Conservation (phyloP, 2,888 invertebrate genomes). For the Drosophila mettleri region DNA sequence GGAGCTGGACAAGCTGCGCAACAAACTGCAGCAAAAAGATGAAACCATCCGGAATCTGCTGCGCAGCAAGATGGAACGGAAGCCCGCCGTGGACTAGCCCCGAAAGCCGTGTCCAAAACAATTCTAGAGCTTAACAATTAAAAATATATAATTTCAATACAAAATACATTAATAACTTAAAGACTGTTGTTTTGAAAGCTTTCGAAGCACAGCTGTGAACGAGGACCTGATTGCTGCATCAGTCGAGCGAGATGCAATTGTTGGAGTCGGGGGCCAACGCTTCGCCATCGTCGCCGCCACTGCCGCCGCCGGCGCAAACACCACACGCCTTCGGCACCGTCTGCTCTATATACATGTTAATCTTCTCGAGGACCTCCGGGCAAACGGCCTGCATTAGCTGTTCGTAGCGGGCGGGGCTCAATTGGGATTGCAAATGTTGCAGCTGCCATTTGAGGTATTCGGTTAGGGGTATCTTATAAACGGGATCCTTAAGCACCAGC, state of each 20-base stretch:
- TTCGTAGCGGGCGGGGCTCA: conserved; percentile 92
- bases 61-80: conserved; percentile 65
- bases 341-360: conserved; percentile 84
- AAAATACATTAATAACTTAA: conserved; percentile 79
- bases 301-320: conserved; percentile 61
- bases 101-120: neutral
- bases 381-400: conserved; percentile 90
- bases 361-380: conserved; percentile 89
- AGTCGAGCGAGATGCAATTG: conserved; percentile 35
- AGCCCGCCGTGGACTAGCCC: conserved; percentile 62
- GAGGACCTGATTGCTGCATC: conserved; percentile 31
- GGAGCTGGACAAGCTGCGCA: conserved; percentile 82
- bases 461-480: conserved; percentile 91
- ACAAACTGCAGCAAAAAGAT: conserved; percentile 84
- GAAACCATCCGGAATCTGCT: conserved; percentile 83
- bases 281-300: conserved; percentile 39
- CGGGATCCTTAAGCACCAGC: conserved; percentile 90
- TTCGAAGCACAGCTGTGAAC: conserved; percentile 73
- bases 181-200: conserved; percentile 65
- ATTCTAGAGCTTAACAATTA: conserved; percentile 61
- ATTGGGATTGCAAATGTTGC: conserved; percentile 88
- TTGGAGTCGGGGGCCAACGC: conserved; percentile 20
- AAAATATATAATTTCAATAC: conserved; percentile 81
- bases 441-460: conserved; percentile 91
- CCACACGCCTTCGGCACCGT: conserved; percentile 76